Conservation (phyloP, 1,140 invertebrate species). For the Meloidogyne chitwoodi region DNA sequence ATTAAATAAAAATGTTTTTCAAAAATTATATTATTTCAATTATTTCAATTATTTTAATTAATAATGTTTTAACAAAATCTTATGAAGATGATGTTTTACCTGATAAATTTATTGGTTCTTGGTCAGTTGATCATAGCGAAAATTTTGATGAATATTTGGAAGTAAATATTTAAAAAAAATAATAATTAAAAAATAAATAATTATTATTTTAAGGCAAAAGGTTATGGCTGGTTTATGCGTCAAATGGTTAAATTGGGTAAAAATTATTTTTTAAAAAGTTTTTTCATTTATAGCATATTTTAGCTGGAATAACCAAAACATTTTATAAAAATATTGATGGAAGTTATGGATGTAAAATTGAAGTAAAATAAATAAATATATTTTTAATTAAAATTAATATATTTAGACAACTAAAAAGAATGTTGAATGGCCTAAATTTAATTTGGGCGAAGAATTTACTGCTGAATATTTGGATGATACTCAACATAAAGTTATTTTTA, state of each 20-base stretch:
- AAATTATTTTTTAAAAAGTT: background rate
- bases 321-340: constrained; percentile 33
- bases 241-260: constrained; percentile 33
- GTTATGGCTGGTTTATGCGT: constrained; percentile 47
- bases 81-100: background rate
- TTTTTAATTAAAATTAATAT: background rate
- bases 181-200: background rate
- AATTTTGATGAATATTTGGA: constrained; percentile 41
- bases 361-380: background rate
- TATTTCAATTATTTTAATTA: too few relatives aligned
- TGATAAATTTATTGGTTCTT: constrained; percentile 32
- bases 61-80: too few relatives aligned
- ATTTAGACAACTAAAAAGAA: constrained; percentile 36
- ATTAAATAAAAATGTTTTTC: too few relatives aligned
- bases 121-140: constrained; percentile 32
- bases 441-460: constrained; percentile 36
- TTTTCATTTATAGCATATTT: background rate
- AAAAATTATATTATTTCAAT: too few relatives aligned
- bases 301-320: constrained; percentile 29
- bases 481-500: constrained; percentile 26
- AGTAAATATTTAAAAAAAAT: background rate
- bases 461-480: constrained; percentile 37
- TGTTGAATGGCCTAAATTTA: constrained; percentile 36
- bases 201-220: constrained; percentile 16
- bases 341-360: constrained; percentile 31